Conservation (phyloP, 2,113 vertebrate species). For the Planiliza haematocheilus region DNA sequence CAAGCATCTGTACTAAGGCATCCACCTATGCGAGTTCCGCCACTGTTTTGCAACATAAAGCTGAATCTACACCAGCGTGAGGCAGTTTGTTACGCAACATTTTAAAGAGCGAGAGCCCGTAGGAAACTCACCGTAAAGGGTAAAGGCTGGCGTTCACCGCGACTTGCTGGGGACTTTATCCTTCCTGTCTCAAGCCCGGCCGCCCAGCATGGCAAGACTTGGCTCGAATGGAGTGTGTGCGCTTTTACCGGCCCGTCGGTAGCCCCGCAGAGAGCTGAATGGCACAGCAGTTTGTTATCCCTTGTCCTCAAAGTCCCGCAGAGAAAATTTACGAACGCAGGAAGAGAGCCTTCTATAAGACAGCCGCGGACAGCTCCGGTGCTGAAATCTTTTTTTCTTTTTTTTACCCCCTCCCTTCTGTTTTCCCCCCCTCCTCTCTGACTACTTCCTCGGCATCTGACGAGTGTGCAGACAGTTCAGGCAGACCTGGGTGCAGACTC, state of each 20-base stretch:
- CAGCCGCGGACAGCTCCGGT: slow-evolving; percentile 81
- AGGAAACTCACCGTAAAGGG: slow-evolving; percentile 62
- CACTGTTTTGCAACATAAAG: slow-evolving; percentile 2
- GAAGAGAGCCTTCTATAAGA: slow-evolving; percentile 41
- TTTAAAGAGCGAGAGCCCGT: neutral
- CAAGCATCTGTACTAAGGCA: slow-evolving; percentile 44
- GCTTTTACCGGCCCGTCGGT: slow-evolving; percentile 3
- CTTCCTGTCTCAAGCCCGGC: slow-evolving; percentile 69
- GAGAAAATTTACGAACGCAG: slow-evolving; percentile 38
- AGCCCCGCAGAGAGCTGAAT: slow-evolving; percentile 34
- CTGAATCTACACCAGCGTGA: neutral
- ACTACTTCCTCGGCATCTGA: slow-evolving; percentile 48
- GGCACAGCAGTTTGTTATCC: slow-evolving; percentile 58
- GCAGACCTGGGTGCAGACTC: slow-evolving; percentile 42
- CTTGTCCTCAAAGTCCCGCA: slow-evolving; percentile 31
- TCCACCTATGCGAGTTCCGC: slow-evolving; percentile 2
- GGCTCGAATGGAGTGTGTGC: slow-evolving; percentile 52
- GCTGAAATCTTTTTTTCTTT: slow-evolving; percentile 74
- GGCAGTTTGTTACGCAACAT: slow-evolving; percentile 40
- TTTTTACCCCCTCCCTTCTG: too few species aligned
- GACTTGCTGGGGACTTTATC: slow-evolving; percentile 62
- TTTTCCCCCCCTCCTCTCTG: slow-evolving; percentile 25
- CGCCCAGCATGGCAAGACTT: slow-evolving; percentile 80
- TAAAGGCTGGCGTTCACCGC: slow-evolving; percentile 39
- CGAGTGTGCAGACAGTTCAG: slow-evolving; percentile 33